A percentile compares a stretch with the other conserved stretches of the same genome.
Evolutionary conservation across 2,113 vertebrate species (phyloP).

Genomic region (Eonycteris spelaea): DNA sequence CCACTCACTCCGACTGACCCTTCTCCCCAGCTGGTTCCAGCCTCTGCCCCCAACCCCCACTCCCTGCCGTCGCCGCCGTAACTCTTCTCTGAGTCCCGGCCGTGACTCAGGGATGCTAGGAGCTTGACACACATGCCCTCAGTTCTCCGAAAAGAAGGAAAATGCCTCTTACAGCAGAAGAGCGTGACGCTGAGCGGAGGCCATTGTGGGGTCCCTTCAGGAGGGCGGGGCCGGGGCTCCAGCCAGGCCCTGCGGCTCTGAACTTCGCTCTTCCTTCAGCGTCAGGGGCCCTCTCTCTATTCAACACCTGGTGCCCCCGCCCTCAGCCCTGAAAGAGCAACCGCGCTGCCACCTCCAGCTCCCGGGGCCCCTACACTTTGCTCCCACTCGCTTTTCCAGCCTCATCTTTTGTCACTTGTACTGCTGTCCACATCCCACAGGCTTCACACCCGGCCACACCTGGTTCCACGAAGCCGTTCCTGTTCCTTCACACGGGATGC

Average conservation of each 20-base stretch:
- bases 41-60: accelerated
- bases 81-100: not conserved
- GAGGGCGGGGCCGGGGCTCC: not conserved
- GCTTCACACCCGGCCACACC: not conserved
- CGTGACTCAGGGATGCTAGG: not conserved
- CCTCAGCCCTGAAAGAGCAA: not conserved
- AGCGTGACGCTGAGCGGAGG: not conserved
- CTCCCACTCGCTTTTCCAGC: too few species aligned
- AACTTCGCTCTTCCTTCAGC: not conserved
- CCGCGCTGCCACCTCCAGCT: too few species aligned
- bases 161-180: not conserved
- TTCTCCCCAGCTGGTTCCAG: not conserved
- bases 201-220: accelerated
- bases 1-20: not conserved
- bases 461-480: accelerated
- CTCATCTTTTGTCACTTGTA: accelerated
- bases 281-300: not conserved
- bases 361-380: accelerated
- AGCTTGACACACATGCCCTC: not conserved
- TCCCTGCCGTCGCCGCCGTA: accelerated
- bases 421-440: accelerated
- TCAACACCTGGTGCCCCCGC: not conserved
- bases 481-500: not conserved
- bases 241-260: not conserved
- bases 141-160: not conserved